Percentiles rank a stretch among this genome's conserved stretches.
Conservation (phyloP, 2,113 vertebrate species). For the Seriola rivoliana region DNA sequence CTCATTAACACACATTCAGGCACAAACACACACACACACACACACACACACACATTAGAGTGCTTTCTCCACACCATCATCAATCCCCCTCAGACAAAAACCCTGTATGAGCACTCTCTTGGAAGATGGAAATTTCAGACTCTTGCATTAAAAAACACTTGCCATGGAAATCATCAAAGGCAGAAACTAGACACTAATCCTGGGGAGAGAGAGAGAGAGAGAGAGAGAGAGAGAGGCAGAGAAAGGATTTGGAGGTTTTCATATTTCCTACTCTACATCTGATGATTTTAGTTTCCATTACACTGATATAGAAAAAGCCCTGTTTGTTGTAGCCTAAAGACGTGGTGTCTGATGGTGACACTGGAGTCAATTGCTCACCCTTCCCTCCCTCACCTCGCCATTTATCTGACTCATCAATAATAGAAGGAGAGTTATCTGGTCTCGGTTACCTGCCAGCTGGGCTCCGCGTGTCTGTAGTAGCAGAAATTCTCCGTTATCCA, state of each 20-base stretch:
- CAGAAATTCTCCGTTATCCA: constrained; percentile 92
- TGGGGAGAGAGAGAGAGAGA: neutral
- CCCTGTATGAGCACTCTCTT: constrained; percentile 48
- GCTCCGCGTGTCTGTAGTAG: constrained; percentile 90
- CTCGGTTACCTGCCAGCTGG: constrained; percentile 90
- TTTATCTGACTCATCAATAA: constrained; percentile 76
- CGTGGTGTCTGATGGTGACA: constrained; percentile 54
- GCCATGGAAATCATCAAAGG: constrained; percentile 43
- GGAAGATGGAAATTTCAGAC: constrained; percentile 65
- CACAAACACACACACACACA: constrained; percentile 40
- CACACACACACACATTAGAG: constrained; percentile 40
- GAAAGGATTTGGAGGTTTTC: neutral
- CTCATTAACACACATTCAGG: constrained; percentile 81
- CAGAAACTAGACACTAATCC: constrained; percentile 23
- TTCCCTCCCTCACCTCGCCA: constrained; percentile 53
- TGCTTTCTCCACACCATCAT: constrained; percentile 58
- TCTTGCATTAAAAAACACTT: constrained; percentile 45
- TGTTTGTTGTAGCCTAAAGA: neutral
- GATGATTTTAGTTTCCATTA: neutral
- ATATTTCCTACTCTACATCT: neutral
- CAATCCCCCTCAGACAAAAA: constrained; percentile 68
- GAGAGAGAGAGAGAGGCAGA: no score
- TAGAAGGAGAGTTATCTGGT: constrained; percentile 49
- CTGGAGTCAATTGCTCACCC: constrained; percentile 61
- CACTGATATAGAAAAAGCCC: neutral